A percentile compares a stretch with the other conserved stretches of the same genome.
Conservation (phyloP, 2,888 invertebrate species). For the Oscheius myriophilus region DNA sequence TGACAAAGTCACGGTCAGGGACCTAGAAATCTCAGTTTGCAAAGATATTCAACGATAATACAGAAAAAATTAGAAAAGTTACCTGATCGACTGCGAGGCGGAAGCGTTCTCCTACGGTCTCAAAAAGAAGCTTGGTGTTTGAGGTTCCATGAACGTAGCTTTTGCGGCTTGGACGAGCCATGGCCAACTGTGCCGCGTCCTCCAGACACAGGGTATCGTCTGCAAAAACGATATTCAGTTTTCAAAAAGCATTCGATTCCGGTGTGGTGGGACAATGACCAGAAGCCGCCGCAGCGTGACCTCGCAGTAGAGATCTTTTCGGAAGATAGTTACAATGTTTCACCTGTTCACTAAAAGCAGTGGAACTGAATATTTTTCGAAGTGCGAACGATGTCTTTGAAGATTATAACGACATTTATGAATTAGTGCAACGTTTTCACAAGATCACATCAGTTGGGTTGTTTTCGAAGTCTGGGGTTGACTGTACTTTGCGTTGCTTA, state of each 20-base stretch:
- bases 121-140: conserved; percentile 59
- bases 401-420: too few species aligned
- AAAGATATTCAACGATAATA: too few species aligned
- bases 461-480: too few species aligned
- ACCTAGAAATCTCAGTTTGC: conserved; percentile 51
- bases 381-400: too few species aligned
- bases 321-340: conserved; percentile 25
- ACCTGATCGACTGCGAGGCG: conserved; percentile 63
- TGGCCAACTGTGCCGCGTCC: conserved; percentile 52
- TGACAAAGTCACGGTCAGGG: conserved; percentile 67
- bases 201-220: conserved; percentile 56
- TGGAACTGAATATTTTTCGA: too few species aligned
- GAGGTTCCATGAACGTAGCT: conserved; percentile 68
- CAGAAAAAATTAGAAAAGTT: neutral
- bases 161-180: conserved; percentile 53
- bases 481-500: too few species aligned
- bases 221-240: conserved; percentile 25
- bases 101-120: conserved; percentile 67
- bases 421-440: too few species aligned
- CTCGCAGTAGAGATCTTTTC: conserved; percentile 21
- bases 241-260: neutral
- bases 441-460: too few species aligned
- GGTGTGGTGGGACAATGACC: neutral
- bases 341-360: conserved; percentile 14
- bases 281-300: conserved; percentile 10